Evolutionary conservation across 53 echinoderm and acorn worm species (phyloP).

Genomic region (Apostichopus leukothele): DNA sequence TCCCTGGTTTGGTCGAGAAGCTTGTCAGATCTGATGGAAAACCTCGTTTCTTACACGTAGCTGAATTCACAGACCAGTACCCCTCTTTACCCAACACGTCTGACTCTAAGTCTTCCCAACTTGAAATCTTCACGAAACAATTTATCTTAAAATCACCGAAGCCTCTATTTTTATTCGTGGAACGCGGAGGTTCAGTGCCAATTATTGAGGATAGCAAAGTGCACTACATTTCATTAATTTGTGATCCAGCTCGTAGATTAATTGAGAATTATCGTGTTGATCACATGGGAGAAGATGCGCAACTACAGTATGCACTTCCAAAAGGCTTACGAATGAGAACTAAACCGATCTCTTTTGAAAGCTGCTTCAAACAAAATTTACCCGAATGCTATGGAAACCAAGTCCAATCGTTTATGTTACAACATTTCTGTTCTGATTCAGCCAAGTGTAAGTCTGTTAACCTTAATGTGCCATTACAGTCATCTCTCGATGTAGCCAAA

Average conservation of each 20-base stretch:
- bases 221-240: conserved; percentile 34
- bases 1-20: conserved; percentile 31
- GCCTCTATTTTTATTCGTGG: conserved; percentile 30
- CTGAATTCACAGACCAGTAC: conserved; percentile 37
- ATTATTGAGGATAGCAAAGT: conserved; percentile 2
- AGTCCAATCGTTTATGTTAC: conserved; percentile 20
- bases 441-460: neutral
- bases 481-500: neutral
- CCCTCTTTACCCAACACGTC: conserved; percentile 1
- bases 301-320: conserved; percentile 16
- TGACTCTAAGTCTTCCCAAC: neutral
- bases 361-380: neutral
- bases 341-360: conserved; percentile 26
- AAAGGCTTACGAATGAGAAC: conserved; percentile 15
- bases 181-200: conserved; percentile 15
- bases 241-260: conserved; percentile 31
- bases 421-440: conserved; percentile 23
- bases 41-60: conserved; percentile 26
- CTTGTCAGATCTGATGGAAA: neutral
- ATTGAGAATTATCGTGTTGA: conserved; percentile 38
- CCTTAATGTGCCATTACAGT: neutral
- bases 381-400: conserved; percentile 12
- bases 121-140: conserved; percentile 1
- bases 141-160: conserved; percentile 27
- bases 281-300: conserved; percentile 12